Percentiles rank a stretch among this genome's conserved stretches.
Evolutionary conservation across 2,888 invertebrate genomes (phyloP).

Genomic region (Coleophora deauratella): DNA sequence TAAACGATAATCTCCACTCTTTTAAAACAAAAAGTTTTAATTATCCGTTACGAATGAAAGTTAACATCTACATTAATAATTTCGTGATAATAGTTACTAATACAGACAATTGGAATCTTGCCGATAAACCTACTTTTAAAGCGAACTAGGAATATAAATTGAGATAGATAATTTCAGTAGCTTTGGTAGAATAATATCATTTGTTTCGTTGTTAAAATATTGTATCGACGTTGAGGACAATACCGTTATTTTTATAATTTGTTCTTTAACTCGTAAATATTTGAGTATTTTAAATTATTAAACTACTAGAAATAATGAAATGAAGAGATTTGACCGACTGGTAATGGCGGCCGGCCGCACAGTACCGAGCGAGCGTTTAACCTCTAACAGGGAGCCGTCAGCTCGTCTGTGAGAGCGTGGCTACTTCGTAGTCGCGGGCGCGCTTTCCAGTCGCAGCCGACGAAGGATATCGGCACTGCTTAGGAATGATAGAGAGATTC

Average conservation of each 20-base stretch:
- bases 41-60: slow-evolving; percentile 36
- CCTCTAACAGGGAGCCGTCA: slow-evolving; percentile 27
- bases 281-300: slow-evolving; percentile 46
- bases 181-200: slow-evolving; percentile 70
- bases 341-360: slow-evolving; percentile 5
- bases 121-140: slow-evolving; percentile 69
- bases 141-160: slow-evolving; percentile 71
- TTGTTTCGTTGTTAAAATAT: slow-evolving; percentile 33
- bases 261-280: slow-evolving; percentile 20
- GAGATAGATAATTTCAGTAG: slow-evolving; percentile 71
- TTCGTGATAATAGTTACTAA: slow-evolving; percentile 53
- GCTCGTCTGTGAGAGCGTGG: slow-evolving; percentile 44
- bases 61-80: slow-evolving; percentile 50
- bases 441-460: slow-evolving; percentile 22
- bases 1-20: slow-evolving; percentile 50
- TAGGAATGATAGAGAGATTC: slow-evolving; percentile 45
- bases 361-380: too few relatives aligned
- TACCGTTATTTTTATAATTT: slow-evolving; percentile 10
- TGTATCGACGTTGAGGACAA: slow-evolving; percentile 23
- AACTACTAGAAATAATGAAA: slow-evolving; percentile 30
- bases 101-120: slow-evolving; percentile 65
- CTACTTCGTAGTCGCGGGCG: slow-evolving; percentile 31
- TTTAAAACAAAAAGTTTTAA: slow-evolving; percentile 33
- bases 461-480: slow-evolving; percentile 15
- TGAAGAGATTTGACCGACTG: slow-evolving; percentile 19